Base-by-base conservation (phyloP, 2,888 invertebrate genomes). In the Yponomeuta cagnagella region DNA sequence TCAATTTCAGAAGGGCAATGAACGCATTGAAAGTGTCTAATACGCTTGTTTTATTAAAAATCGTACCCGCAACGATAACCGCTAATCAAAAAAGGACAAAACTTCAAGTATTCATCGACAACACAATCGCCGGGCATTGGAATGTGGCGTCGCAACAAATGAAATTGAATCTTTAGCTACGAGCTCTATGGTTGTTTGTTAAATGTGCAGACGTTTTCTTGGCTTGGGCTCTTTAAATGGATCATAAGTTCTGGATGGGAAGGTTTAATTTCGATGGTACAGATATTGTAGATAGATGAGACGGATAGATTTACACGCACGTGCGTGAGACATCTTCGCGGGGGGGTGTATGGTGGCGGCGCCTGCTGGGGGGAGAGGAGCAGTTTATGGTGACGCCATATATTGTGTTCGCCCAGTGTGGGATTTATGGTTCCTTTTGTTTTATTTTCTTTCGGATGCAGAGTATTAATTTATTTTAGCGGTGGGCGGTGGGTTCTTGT, bases 61-160 rank as follows among this genome's bases (percentile, higher is more conserved):
- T 80, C 77, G 77, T 82, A 83, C 78, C 78, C 77, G 78, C 82
- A 76, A 83, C 83, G 83, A 84, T 84, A 87, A 87, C 87, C 84
- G 86, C 86, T 88, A 88, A 88, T 89, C 83, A 85, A 86, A 89
- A 87, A 89, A 87, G 85, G 84, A 82, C 86, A 85, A 90, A 88
- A 90, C 90, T 90, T 90, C 88, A 89, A 89, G 85, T 86, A 84
- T 83, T 82, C 83, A 83, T 85, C 86, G 82, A 82, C 83, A 58
- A 70, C 84, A 82, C 81, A 80, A 84, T 86, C 86, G 83, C 82
- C 82, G 80, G 82, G 78, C 77, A 77, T 76, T 78, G 82, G 85
- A 87, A 89, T 89, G 85, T 77, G 82, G 77, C 76, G 74, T 75
- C 74, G 75, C 63, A 78, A 76, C 80, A 82, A 83, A 82, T 82